Evolutionary conservation across 2,797 vertebrate species (phyloP).

Genomic region (Acanthornis magna): DNA sequence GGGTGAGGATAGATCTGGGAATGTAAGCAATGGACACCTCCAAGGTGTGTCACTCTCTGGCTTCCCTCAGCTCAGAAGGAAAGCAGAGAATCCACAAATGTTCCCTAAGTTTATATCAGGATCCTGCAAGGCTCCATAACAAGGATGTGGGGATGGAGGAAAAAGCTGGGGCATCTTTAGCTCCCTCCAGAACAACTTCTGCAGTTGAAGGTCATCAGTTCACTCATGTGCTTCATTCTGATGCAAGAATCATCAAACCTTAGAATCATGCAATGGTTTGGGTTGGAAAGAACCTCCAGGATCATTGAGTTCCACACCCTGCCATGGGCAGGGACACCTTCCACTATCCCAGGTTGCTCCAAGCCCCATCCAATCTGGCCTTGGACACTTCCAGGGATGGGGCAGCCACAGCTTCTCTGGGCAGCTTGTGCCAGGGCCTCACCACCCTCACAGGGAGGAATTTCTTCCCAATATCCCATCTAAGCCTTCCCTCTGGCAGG

Average conservation of each 20-base stretch:
- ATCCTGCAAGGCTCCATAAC: not conserved
- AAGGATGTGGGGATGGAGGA: not conserved
- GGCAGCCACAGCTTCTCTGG: not conserved
- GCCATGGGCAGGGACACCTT: rapidly evolving
- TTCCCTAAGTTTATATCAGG: not conserved
- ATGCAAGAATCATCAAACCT: not conserved
- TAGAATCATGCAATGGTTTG: not conserved
- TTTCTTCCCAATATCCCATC: not conserved
- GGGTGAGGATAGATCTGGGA: not conserved
- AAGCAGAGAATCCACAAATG: not conserved
- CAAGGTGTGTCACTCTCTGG: not conserved
- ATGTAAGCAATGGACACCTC: no score
- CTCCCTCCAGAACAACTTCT: not conserved
- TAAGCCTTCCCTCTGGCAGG: not conserved
- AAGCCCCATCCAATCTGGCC: rapidly evolving
- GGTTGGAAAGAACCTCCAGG: not conserved
- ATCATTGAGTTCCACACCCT: not conserved
- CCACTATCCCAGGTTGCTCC: not conserved
- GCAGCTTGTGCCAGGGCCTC: rapidly evolving
- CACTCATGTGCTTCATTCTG: not conserved
- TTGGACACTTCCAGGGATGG: not conserved
- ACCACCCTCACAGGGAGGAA: no score
- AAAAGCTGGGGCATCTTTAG: not conserved
- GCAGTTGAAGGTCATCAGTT: not conserved
- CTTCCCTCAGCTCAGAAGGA: not conserved